phyloP scores from a whole-genome alignment of 1,140 invertebrate species.

The Hermatobates lingyangjiaoensis region DNA sequence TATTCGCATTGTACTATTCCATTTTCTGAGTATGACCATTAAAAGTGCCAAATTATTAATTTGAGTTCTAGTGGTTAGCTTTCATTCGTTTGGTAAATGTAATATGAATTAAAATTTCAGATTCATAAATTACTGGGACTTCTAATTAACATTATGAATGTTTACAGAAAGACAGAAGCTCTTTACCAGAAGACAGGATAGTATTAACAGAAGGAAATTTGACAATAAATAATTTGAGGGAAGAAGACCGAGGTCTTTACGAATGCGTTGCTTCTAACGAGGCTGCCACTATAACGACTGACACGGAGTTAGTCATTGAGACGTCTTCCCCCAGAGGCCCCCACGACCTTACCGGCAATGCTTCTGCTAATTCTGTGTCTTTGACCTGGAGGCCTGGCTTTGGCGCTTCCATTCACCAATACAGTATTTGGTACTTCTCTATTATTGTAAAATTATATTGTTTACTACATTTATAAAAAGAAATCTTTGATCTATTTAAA shows the following conservation, averaged over 20 bases:
- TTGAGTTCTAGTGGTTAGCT: too few species aligned
- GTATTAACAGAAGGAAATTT: conserved; percentile 62
- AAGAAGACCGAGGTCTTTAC: conserved; percentile 76
- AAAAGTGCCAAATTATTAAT: too few species aligned
- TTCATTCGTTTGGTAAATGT: too few species aligned
- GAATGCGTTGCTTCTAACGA: conserved; percentile 83
- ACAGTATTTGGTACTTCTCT: conserved; percentile 54
- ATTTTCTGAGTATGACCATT: too few species aligned
- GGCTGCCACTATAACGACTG: conserved; percentile 68
- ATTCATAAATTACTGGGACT: background rate
- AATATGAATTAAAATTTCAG: background rate
- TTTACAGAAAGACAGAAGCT: conserved; percentile 49
- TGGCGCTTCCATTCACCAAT: conserved; percentile 59
- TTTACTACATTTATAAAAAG: background rate
- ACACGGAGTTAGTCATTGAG: conserved; percentile 70
- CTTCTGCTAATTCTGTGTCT: conserved; percentile 54
- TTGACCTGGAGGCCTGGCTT: conserved; percentile 75
- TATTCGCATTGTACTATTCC: too few species aligned
- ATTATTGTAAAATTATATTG: background rate
- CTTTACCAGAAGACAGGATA: conserved; percentile 46
- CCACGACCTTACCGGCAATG: conserved; percentile 65
- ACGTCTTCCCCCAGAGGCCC: conserved; percentile 74
- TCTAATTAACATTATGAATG: background rate
- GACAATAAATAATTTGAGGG: conserved; percentile 59
- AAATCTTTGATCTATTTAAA: background rate